Evolutionary conservation across 2,797 vertebrate species (phyloP).

Genomic region (Sorex maritimensis): DNA sequence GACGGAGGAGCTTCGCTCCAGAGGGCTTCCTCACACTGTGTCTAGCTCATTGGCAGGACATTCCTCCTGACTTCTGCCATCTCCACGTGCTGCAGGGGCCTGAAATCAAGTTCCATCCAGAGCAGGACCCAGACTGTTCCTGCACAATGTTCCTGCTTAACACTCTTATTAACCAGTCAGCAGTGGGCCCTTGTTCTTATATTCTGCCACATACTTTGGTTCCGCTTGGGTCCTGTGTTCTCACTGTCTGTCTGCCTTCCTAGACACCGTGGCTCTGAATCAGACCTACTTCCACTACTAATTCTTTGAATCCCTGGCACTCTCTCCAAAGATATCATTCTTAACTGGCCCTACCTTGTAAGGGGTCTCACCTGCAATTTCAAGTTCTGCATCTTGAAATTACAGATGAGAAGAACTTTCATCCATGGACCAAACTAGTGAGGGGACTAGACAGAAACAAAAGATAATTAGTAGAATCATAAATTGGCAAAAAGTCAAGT

Average conservation of each 20-base stretch:
- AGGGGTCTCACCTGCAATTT: too few relatives aligned
- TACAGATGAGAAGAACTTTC: too few relatives aligned
- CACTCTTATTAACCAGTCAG: not conserved
- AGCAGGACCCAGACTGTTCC: not conserved
- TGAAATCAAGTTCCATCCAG: not conserved
- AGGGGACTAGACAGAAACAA: not conserved
- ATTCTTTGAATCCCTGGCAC: not conserved
- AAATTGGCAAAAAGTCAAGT: not conserved
- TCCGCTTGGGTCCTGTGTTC: not conserved
- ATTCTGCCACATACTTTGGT: not conserved
- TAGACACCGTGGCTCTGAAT: not conserved
- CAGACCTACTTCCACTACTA: not conserved
- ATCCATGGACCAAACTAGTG: not conserved
- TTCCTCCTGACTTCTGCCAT: not conserved
- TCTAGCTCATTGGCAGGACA: not conserved
- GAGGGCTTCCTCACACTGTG: accelerated
- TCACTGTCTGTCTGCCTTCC: not conserved
- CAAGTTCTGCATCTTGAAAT: not conserved
- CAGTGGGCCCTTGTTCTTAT: too few relatives aligned
- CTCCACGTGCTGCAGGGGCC: accelerated
- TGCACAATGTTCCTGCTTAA: not conserved
- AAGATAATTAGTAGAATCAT: not conserved
- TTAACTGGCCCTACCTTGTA: not conserved
- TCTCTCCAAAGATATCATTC: not conserved
- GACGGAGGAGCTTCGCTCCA: too few relatives aligned